Evolutionary conservation across 2,113 vertebrate species (phyloP).

Genomic region (Empidonax traillii): DNA sequence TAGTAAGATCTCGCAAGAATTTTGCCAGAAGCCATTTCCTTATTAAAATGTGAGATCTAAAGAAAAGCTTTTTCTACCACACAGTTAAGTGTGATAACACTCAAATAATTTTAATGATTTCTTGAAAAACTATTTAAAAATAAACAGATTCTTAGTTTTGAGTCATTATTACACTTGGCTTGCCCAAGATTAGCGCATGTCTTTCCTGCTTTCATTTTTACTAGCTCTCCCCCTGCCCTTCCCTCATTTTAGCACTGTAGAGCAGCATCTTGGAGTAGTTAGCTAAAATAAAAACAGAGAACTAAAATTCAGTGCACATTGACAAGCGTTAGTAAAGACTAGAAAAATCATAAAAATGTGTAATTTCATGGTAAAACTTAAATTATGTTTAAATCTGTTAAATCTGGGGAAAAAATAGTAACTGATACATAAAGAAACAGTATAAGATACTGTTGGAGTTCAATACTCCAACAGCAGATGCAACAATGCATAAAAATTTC

Average conservation of each 20-base stretch:
- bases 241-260: not conserved
- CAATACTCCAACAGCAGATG: not conserved
- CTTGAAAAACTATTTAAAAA: not conserved
- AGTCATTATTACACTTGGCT: conserved; percentile 17
- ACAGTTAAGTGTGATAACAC: conserved; percentile 49
- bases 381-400: not conserved
- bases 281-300: not conserved
- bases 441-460: not conserved
- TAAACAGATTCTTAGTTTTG: not conserved
- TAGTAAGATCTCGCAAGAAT: conserved; percentile 15
- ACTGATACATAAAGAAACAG: too few species aligned
- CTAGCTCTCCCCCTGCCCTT: not conserved
- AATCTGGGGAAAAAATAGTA: not conserved
- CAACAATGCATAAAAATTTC: not conserved
- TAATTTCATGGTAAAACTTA: not conserved
- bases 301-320: not conserved
- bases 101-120: not conserved
- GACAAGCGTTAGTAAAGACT: not conserved
- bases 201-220: conserved; percentile 22
- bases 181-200: conserved; percentile 18
- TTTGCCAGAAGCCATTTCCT: conserved; percentile 10
- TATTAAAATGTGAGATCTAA: not conserved
- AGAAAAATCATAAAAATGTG: not conserved
- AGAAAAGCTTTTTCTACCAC: conserved; percentile 36
- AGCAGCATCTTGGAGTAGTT: not conserved